Evolutionary conservation across 2,113 vertebrate species (phyloP), one percentile per base, ranked within the genome.

Genomic region (Scophthalmus maximus): DNA sequence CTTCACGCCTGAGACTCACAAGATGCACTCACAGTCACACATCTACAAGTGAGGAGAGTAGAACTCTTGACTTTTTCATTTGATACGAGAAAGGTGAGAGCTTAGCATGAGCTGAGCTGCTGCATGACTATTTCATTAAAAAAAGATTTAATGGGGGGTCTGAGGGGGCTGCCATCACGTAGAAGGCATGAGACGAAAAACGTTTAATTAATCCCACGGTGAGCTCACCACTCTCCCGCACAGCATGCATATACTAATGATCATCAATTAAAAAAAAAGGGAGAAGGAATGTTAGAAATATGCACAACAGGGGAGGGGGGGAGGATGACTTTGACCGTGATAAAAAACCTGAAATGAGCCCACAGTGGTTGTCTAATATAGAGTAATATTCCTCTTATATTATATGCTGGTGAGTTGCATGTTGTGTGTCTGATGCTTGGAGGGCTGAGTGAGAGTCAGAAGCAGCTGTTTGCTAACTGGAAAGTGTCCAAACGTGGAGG

Each of bases 191-290:
- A 60, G 47, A 34, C 18, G 34, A 71, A 53, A 18, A 64, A 71
- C 23, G 15, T 6, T 38, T 66, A 67, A 78, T 72, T 66, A 61
- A 61, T 49, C 68, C 76, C 76, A 61, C 10, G 50, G 68, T 22
- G 68, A 56, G 12, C 56, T 15, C 6, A 20, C 29, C 38, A 67
- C 15, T 61, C 23, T 36, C 22, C 53, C 1, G 7, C 47, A n/a
- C 4, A 52, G 29, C 46, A 47, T 17, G 23, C 20, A 11, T 17
- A 65, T 60, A 53, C 26, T 17, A 46, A 53, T 53, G 34, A 59
- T 46, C 26, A 27, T 36, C 14, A 34, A 52, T 64, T 70, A 23
- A 10, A 52, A 38, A 52, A 38, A 77, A 20, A 38, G 6, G 1
- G 3, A 56, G n/a, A 38, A 32, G 57, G 20, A 34, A 61, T 32